Percentiles rank a stretch among this genome's conserved stretches.
Evolutionary conservation across 2,797 vertebrate genomes (phyloP).

Genomic region (Oceanodroma leucorhoa): DNA sequence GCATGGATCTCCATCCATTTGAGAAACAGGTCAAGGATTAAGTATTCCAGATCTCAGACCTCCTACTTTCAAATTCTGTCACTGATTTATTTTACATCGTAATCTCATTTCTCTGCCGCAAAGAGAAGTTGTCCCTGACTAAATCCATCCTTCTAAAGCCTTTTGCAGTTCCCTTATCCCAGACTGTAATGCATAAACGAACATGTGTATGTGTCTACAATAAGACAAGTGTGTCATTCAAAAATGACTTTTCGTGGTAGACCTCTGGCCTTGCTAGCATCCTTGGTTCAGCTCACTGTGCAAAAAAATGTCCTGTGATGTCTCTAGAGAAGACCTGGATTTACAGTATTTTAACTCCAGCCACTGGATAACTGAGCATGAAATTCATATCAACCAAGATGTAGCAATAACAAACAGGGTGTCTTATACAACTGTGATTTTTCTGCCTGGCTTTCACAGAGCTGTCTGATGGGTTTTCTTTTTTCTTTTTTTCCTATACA

Average conservation of each 20-base stretch:
- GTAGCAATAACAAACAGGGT: neutral
- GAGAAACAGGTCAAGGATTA: slow-evolving; percentile 28
- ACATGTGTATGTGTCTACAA: neutral
- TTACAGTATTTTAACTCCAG: neutral
- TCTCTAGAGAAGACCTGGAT: neutral
- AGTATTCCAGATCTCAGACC: neutral
- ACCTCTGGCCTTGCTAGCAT: neutral
- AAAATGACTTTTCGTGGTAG: neutral
- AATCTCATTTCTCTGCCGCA: slow-evolving; percentile 1
- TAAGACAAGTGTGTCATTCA: neutral
- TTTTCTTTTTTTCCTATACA: neutral
- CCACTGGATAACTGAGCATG: neutral
- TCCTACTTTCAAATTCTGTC: neutral
- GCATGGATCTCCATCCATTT: neutral
- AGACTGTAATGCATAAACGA: neutral
- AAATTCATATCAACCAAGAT: neutral
- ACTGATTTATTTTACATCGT: slow-evolving; percentile 12
- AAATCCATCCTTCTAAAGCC: neutral
- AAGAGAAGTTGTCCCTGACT: neutral
- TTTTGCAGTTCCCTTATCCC: neutral
- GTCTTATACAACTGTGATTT: neutral
- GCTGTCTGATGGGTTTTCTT: neutral
- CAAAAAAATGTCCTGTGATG: neutral
- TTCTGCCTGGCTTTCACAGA: neutral
- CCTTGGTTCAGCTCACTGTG: neutral